Evolutionary conservation across 1,140 invertebrate species (phyloP).

Genomic region (Matsumurasca onukii): DNA sequence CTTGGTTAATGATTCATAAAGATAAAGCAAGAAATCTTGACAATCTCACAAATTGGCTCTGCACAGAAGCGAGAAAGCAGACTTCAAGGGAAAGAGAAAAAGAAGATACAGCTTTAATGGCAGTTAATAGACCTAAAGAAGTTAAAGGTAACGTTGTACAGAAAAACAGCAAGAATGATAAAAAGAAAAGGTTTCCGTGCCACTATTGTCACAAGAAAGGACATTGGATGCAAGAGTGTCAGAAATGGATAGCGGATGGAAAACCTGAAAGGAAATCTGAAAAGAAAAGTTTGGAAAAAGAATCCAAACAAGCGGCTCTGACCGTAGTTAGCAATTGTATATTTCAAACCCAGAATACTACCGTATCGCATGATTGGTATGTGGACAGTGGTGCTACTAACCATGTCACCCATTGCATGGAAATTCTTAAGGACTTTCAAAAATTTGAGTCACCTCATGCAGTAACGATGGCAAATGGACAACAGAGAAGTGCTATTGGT

Average conservation of each 20-base stretch:
- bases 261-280: not conserved
- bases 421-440: not conserved
- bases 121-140: conserved; percentile 6
- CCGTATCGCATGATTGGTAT: conserved; percentile 5
- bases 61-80: conserved; percentile 1
- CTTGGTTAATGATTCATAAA: conserved; percentile 6
- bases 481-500: not conserved
- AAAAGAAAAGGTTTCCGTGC: conserved; percentile 6
- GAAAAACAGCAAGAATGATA: conserved; percentile 6
- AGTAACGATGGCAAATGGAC: conserved; percentile 1
- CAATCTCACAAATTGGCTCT: conserved; percentile 5
- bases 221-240: not conserved
- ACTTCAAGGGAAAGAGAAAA: conserved; percentile 6
- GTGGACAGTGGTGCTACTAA: conserved; percentile 4
- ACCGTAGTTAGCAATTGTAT: not conserved
- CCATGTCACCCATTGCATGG: not conserved
- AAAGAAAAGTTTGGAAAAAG: conserved; percentile 6
- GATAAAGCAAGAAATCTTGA: no score
- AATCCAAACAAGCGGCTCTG: conserved; percentile 1
- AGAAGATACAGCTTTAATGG: conserved; percentile 2
- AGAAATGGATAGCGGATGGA: conserved; percentile 5
- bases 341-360: conserved; percentile 2
- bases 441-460: conserved; percentile 5
- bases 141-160: not conserved
- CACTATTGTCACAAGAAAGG: conserved; percentile 5